Evolutionary conservation across 2,888 invertebrate species (phyloP).

Genomic region (Chaetogeoica ovagalla): DNA sequence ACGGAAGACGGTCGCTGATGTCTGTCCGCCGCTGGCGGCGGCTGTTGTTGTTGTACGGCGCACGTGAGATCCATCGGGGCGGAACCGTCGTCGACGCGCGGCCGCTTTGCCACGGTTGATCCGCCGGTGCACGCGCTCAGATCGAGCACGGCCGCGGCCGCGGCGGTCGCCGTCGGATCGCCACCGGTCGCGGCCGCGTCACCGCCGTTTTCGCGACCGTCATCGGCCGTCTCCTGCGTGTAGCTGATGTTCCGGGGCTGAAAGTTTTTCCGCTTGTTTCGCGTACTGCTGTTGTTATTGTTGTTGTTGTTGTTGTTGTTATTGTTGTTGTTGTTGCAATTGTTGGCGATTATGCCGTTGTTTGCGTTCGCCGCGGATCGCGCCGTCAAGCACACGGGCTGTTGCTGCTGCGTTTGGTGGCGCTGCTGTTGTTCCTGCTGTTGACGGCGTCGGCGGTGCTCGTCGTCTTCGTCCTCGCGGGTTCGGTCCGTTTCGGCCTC

Average conservation of each 20-base stretch:
- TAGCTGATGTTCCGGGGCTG: constrained; percentile 72
- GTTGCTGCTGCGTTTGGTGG: neutral
- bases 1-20: constrained; percentile 47
- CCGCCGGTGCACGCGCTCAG: constrained; percentile 63
- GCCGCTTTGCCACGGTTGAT: constrained; percentile 63
- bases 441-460: neutral
- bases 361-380: constrained; percentile 26
- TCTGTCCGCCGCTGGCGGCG: constrained; percentile 55
- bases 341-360: neutral
- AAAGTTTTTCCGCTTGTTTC: constrained; percentile 78
- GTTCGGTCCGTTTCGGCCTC: constrained; percentile 59
- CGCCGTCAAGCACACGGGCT: constrained; percentile 45
- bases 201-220: constrained; percentile 57
- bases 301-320: constrained; percentile 55
- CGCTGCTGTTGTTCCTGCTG: neutral
- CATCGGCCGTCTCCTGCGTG: constrained; percentile 19
- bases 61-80: constrained; percentile 64
- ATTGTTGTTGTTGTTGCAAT: constrained; percentile 22
- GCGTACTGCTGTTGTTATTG: constrained; percentile 65
- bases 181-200: constrained; percentile 26
- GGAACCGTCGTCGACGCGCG: constrained; percentile 59
- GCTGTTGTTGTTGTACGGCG: constrained; percentile 57
- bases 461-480: constrained; percentile 30
- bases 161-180: constrained; percentile 54
- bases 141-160: constrained; percentile 58